A percentile compares a stretch with the other conserved stretches of the same genome.
Evolutionary conservation across 1,140 invertebrate species (phyloP).

Genomic region (Dinoponera quadriceps): DNA sequence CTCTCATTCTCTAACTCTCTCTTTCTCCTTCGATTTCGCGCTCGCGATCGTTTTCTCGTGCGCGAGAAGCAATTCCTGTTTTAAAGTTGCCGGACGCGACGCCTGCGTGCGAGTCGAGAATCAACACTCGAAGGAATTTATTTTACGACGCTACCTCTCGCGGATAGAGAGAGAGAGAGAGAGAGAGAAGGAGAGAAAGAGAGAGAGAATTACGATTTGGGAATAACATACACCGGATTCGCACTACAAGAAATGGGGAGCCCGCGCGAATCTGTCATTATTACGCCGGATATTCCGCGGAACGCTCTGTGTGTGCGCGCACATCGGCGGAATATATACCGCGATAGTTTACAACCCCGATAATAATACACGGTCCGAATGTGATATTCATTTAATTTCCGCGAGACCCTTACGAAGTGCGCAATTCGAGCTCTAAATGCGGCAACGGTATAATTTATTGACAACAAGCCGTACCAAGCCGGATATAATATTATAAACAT

Average conservation of each 20-base stretch:
- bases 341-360: too few species aligned
- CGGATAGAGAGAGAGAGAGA: not conserved
- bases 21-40: conserved; percentile 21
- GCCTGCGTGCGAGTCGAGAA: conserved; percentile 10
- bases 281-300: too few species aligned
- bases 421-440: conserved; percentile 7
- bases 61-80: conserved; percentile 29
- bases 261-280: too few species aligned
- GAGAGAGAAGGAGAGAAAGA: too few species aligned
- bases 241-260: not conserved
- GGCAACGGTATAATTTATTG: not conserved
- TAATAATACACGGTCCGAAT: too few species aligned
- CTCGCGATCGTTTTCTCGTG: conserved; percentile 9
- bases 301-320: too few species aligned
- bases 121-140: conserved; percentile 39
- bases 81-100: conserved; percentile 5
- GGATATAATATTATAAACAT: not conserved
- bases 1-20: not conserved
- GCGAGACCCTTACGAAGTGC: not conserved
- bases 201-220: conserved; percentile 15
- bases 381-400: conserved; percentile 18
- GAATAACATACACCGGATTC: not conserved
- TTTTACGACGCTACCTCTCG: conserved; percentile 10
- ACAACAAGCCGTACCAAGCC: not conserved
- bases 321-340: too few species aligned